Percentiles rank a stretch among this genome's conserved stretches.
Evolutionary conservation across 2,888 invertebrate genomes (phyloP).

Genomic region (Drosophila monieri): DNA sequence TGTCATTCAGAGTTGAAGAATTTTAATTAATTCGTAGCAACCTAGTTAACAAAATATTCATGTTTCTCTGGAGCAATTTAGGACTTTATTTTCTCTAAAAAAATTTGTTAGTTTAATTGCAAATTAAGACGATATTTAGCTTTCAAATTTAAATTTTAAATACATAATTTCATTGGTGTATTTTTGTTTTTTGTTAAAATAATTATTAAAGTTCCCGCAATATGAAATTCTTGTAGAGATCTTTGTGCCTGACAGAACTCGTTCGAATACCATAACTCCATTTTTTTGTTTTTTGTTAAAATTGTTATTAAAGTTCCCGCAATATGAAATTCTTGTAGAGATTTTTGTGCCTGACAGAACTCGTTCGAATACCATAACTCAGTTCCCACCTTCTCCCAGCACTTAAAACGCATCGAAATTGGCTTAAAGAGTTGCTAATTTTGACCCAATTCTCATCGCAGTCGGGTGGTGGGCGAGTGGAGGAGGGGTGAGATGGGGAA

Average conservation of each 20-base stretch:
- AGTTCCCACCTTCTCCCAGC: not conserved
- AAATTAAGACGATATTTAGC: not conserved
- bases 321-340: slow-evolving; percentile 1
- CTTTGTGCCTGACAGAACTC: slow-evolving; percentile 16
- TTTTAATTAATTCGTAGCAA: slow-evolving; percentile 19
- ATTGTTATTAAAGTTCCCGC: not conserved
- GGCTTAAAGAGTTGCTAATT: slow-evolving; percentile 65
- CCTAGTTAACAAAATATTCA: not conserved
- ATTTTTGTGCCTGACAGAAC: slow-evolving; percentile 14
- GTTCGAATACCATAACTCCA: slow-evolving; percentile 1
- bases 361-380: slow-evolving; percentile 28
- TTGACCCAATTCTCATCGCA: slow-evolving; percentile 69
- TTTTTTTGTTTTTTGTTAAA: not conserved
- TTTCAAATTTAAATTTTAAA: not conserved
- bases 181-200: not conserved
- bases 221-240: slow-evolving; percentile 2
- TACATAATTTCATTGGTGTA: not conserved
- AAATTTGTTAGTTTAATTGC: not conserved
- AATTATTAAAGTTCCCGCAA: not conserved
- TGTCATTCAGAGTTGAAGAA: slow-evolving; percentile 4
- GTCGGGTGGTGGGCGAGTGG: slow-evolving; percentile 27
- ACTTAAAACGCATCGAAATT: slow-evolving; percentile 43
- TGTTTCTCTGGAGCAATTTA: not conserved
- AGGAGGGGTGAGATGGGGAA: not conserved
- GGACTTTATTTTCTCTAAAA: not conserved